phyloP scores from a whole-genome alignment of 2,888 invertebrate genomes.

The Timandra comae region DNA sequence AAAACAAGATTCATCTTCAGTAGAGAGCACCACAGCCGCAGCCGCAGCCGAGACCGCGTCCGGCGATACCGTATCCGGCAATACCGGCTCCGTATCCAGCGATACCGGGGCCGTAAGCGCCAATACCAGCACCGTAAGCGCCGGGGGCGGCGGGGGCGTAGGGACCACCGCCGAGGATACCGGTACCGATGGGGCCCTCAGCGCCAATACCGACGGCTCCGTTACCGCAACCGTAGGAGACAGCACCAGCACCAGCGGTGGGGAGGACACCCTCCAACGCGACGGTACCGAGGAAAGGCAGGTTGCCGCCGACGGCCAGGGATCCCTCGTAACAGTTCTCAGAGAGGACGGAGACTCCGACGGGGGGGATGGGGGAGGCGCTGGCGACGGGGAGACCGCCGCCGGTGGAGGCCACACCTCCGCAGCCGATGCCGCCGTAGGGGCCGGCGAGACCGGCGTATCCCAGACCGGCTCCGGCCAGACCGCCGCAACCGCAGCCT shows the following conservation, averaged over 20 bases:
- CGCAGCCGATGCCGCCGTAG: slow-evolving; percentile 12
- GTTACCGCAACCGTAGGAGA: slow-evolving; percentile 27
- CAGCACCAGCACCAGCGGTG: slow-evolving; percentile 26
- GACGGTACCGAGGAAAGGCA: slow-evolving; percentile 34
- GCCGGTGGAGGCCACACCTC: slow-evolving; percentile 25
- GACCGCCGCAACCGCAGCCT: slow-evolving; percentile 6
- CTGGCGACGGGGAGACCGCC: slow-evolving; percentile 26
- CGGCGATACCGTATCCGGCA: slow-evolving; percentile 7
- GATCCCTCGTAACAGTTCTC: slow-evolving; percentile 32
- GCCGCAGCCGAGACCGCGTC: slow-evolving; percentile 4
- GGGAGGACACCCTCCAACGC: slow-evolving; percentile 28
- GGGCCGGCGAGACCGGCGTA: slow-evolving; percentile 12
- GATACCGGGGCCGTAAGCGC: slow-evolving; percentile 13
- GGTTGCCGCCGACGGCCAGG: slow-evolving; percentile 25
- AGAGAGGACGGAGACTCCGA: slow-evolving; percentile 28
- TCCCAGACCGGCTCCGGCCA: slow-evolving; percentile 8
- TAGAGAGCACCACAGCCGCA: background rate
- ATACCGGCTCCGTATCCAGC: slow-evolving; percentile 4
- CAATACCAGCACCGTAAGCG: too few species aligned
- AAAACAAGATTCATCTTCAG: too few species aligned
- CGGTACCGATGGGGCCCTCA: slow-evolving; percentile 19
- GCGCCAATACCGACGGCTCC: slow-evolving; percentile 18
- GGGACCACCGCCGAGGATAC: slow-evolving; percentile 5
- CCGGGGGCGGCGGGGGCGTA: slow-evolving; percentile 5
- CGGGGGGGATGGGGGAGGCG: slow-evolving; percentile 26